Evolutionary conservation across 2,797 vertebrate genomes (phyloP).

Genomic region (Eulemur coronatus): DNA sequence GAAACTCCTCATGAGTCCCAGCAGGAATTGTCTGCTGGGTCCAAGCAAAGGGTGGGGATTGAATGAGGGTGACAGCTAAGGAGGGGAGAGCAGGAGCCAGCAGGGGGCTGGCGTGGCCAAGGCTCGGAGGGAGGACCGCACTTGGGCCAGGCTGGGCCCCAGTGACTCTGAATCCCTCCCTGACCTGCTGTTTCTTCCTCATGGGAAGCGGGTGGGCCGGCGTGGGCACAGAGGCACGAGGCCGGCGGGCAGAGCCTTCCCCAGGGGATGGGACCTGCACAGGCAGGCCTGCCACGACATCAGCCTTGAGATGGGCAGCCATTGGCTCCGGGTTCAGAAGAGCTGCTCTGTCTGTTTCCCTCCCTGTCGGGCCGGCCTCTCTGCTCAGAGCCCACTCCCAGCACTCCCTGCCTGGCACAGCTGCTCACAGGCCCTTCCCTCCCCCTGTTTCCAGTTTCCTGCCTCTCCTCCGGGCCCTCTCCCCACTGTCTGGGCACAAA

Average conservation of each 20-base stretch:
- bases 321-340: neutral
- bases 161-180: neutral
- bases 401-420: neutral
- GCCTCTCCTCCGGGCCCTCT: neutral
- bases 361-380: neutral
- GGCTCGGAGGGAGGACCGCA: neutral
- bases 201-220: neutral
- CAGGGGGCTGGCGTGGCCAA: neutral
- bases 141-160: neutral
- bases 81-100: neutral
- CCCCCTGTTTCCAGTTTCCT: neutral
- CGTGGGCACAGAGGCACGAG: neutral
- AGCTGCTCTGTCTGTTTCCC: neutral
- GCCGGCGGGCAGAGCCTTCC: neutral
- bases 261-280: neutral
- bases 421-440: neutral
- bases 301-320: neutral
- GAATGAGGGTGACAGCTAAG: neutral
- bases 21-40: neutral
- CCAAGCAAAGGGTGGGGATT: neutral
- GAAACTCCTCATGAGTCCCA: neutral
- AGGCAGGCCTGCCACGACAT: neutral
- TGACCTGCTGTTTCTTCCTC: neutral
- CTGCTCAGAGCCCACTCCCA: neutral
- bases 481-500: neutral